phyloP scores from a whole-genome alignment of 2,797 vertebrate species.

The Salmo trutta region DNA sequence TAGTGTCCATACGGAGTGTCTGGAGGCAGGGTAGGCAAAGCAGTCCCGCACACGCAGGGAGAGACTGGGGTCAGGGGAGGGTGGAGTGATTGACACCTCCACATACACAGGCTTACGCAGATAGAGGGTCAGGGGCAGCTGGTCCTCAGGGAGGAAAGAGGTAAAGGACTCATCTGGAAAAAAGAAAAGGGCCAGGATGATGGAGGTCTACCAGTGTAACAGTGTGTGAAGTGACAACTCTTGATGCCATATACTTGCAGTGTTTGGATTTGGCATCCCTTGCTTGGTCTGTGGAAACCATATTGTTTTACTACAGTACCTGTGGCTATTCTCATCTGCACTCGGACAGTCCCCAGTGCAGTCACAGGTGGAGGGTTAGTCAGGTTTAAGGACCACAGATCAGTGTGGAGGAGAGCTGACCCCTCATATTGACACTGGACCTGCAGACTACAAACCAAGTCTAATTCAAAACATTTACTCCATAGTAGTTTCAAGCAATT shows the following conservation, averaged over 20 bases:
- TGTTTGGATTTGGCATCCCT: neutral
- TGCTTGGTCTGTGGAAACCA: neutral
- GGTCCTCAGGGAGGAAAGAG: slow-evolving; percentile 58
- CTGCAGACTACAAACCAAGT: slow-evolving; percentile 54
- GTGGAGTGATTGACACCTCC: slow-evolving; percentile 65
- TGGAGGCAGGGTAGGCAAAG: slow-evolving; percentile 69
- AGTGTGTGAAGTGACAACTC: neutral
- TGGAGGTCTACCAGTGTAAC: neutral
- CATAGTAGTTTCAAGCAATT: neutral
- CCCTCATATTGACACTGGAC: slow-evolving; percentile 63
- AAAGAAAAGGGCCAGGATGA: neutral
- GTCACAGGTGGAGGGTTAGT: slow-evolving; percentile 64
- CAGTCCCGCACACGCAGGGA: slow-evolving; percentile 68
- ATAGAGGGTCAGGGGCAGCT: slow-evolving; percentile 61
- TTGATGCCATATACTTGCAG: neutral
- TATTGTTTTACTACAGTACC: slow-evolving; percentile 38
- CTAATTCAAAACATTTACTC: neutral
- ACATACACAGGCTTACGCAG: slow-evolving; percentile 56
- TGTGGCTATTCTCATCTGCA: slow-evolving; percentile 73
- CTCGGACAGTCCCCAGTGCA: slow-evolving; percentile 56
- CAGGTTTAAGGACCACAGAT: slow-evolving; percentile 34
- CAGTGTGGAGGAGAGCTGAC: slow-evolving; percentile 37
- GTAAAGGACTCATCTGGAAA: slow-evolving; percentile 66
- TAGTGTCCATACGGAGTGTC: slow-evolving; percentile 71
- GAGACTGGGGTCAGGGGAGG: slow-evolving; percentile 56